These are phyloP conservation scores for Ormia ochracea DNA, from an alignment of 2,888 invertebrate species.

Conservation along the genomic window DNA sequence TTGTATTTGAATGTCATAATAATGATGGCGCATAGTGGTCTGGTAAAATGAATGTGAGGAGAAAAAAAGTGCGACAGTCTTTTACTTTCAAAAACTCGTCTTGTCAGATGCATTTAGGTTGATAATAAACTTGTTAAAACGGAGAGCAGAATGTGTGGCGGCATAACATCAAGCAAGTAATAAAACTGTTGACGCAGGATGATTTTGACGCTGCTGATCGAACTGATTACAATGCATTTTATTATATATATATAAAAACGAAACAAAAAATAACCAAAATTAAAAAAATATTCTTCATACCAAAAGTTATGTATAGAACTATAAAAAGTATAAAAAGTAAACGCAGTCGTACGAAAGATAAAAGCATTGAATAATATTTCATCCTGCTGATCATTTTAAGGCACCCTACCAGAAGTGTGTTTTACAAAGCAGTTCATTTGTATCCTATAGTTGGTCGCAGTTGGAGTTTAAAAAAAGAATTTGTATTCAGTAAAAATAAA, in stretches of 20 bases:
- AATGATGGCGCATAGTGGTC: slow-evolving; percentile 70
- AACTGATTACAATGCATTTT: slow-evolving; percentile 68
- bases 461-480: no score
- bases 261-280: not conserved
- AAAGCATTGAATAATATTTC: slow-evolving; percentile 19
- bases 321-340: not conserved
- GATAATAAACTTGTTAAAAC: slow-evolving; percentile 64
- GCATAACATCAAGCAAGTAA: slow-evolving; percentile 60
- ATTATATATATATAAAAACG: slow-evolving; percentile 58
- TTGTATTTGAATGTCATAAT: slow-evolving; percentile 69
- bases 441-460: no score
- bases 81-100: slow-evolving; percentile 62
- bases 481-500: no score
- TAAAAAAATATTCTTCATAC: not conserved
- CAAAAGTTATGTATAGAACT: slow-evolving; percentile 32
- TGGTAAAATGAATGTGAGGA: slow-evolving; percentile 31
- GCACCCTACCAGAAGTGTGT: slow-evolving; percentile 2
- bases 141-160: slow-evolving; percentile 54
- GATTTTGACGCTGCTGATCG: slow-evolving; percentile 58
- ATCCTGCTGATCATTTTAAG: not conserved
- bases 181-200: slow-evolving; percentile 62
- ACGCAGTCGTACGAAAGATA: not conserved
- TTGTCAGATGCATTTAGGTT: slow-evolving; percentile 62
- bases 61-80: slow-evolving; percentile 67
- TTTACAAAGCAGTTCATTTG: not conserved